Evolutionary conservation across 2,113 vertebrate genomes (phyloP), one percentile per base, ranked within the genome.

Genomic region (Hippocampus barbouri): DNA sequence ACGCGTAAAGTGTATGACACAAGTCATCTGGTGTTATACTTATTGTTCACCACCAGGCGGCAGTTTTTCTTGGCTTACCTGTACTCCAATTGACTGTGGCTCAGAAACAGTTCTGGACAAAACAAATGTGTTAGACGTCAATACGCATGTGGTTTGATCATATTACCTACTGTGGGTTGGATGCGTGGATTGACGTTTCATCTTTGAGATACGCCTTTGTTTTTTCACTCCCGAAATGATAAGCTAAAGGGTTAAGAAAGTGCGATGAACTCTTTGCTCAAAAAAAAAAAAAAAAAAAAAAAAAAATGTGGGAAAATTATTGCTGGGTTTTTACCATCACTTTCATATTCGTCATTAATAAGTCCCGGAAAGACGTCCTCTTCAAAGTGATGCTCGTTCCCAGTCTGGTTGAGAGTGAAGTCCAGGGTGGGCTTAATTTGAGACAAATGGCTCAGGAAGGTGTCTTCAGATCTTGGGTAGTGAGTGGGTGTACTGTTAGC

Each of bases 91-190:
- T 27, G 15, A 56, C 60, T 65, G 71, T 7, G 81, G 65, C 43
- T 79, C 79, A 38, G 70, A 78, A 23, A 85, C 80, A 70, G 71
- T 78, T 75, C 89, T 91, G 53, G 65, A 40, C 53, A 38, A 23
- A 70, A 30, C 8, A 53, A 77, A 47, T 47, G 8, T 54, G 21
- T 54, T 54, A 54, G 21, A 23, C 3, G 11, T 54, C 53, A 73
- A 59, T 0, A 1, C 21, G 9, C 53, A 4, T 23, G 53, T 23
- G 20, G 21, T 54, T 54, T 21, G 53, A 49, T 49, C 16, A 54
- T n/a, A 4, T n/a, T 59, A 71, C 89, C 40, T 74, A 92, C 91
- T 86, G 79, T 43, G 82, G 73, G 23, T 41, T 15, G 70, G 69
- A 80, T 56, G 71, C 64, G 61, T 68, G 47, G 23, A 59, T n/a